Base-by-base conservation (phyloP, 2,888 invertebrate genomes). In the Tiliacea citrago region DNA sequence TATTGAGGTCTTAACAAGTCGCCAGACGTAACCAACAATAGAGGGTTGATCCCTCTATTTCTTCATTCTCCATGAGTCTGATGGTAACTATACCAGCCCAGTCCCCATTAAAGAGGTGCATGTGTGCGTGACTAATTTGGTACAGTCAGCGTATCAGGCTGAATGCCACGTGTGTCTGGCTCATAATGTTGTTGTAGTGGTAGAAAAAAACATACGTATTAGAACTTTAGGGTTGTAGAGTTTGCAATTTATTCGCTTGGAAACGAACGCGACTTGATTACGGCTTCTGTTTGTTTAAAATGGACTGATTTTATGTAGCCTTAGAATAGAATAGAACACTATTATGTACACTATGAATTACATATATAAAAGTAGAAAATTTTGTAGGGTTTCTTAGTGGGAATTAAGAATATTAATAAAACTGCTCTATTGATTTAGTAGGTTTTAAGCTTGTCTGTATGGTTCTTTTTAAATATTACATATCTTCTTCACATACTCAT, bases 91-190 rank as follows among this genome's bases (percentile, higher is more conserved):
- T 78, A 83, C 81, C 81, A 86, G 87, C 79, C 66, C 80, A 84
- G 85, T 88, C 88, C 91, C 90, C 88, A 91, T 92, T 93, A 92
- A 87, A 91, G 79, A 83, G 84, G 88, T 88, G 92, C 94, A 94
- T 94, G 93, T 94, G 94, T 92, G 92, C 92, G 93, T 92, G 88
- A 93, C 94, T 93, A 94, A 94, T 92, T 85, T 87, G 60, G 81
- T 84, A 86, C 88, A 85, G 88, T 82, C 77, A 79, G 82, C 60
- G 49, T 82, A 85, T 79, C 77, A 86, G 77, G 58, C 86, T 76
- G 76, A 85, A 87, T 85, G 92, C 88, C 93, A 92, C 93, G 93
- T 92, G 93, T 91, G 88, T 88, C 88, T 78, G 88, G 85, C 88
- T 88, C 86, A 86, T 90, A 91, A 89, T 91, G 88, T 91, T 92